A percentile compares a stretch with the other conserved stretches of the same genome.
Conservation (phyloP, 1,140 invertebrate species). For the Hylaeus anthracinus region DNA sequence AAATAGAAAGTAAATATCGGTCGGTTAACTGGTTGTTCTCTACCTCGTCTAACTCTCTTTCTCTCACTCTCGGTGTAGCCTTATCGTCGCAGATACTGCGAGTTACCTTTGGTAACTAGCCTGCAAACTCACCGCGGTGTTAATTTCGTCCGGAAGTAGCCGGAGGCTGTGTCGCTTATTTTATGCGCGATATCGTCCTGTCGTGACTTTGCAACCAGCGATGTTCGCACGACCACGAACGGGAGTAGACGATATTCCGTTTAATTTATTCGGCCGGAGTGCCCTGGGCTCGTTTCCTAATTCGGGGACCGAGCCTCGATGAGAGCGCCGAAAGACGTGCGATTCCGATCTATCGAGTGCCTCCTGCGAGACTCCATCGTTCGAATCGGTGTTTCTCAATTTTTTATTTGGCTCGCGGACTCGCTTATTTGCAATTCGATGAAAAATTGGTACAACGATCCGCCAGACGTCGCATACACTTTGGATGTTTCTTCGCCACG, state of each 20-base stretch:
- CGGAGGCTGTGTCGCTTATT: constrained; percentile 57
- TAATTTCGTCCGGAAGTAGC: constrained; percentile 48
- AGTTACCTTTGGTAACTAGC: constrained; percentile 45
- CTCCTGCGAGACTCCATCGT: too few relatives aligned
- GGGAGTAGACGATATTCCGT: neutral
- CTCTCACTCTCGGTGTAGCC: constrained; percentile 1
- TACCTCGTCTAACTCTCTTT: neutral
- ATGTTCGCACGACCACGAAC: constrained; percentile 9
- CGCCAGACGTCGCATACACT: too few relatives aligned
- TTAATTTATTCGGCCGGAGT: constrained; percentile 1
- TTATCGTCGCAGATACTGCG: constrained; percentile 47
- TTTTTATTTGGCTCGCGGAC: too few relatives aligned
- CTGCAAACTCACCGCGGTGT: constrained; percentile 54
- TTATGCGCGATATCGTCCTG: constrained; percentile 59
- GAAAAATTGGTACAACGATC: too few relatives aligned
- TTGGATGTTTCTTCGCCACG: too few relatives aligned
- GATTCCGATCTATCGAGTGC: too few relatives aligned
- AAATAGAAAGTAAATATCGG: constrained; percentile 49
- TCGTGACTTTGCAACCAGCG: constrained; percentile 48
- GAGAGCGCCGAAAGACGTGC: too few relatives aligned
- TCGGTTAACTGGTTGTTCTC: constrained; percentile 21
- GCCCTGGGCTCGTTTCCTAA: neutral
- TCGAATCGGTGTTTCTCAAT: too few relatives aligned
- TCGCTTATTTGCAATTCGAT: too few relatives aligned
- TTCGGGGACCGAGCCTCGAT: neutral